phyloP scores from a whole-genome alignment of 2,113 vertebrate genomes.

The Coptodon rendalli region DNA sequence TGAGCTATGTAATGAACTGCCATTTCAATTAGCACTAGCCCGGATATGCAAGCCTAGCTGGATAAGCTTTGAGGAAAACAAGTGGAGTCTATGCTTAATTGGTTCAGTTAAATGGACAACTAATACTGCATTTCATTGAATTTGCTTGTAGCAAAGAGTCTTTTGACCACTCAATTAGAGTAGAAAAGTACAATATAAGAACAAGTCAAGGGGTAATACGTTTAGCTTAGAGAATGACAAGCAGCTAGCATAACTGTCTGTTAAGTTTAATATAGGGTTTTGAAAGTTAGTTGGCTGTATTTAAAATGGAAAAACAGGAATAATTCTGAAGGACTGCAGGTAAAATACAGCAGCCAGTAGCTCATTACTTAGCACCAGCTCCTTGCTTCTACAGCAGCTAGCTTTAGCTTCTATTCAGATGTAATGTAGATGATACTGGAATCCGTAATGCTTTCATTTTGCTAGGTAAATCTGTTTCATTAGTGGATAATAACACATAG shows the following conservation, averaged over 20 bases:
- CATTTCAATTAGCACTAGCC: not conserved
- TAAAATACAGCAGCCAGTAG: not conserved
- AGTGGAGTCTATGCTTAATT: not conserved
- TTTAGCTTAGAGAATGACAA: not conserved
- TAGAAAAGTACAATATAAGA: not conserved
- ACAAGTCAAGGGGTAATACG: not conserved
- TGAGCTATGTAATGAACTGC: not conserved
- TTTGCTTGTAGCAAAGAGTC: not conserved
- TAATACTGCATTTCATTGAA: not conserved
- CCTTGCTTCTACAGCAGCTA: not conserved
- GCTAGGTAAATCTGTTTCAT: not conserved
- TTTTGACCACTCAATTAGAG: not conserved
- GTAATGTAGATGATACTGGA: not conserved
- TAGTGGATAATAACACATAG: not conserved
- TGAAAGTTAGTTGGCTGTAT: not conserved
- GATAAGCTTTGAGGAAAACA: not conserved
- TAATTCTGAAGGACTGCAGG: not conserved
- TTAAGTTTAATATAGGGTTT: not conserved
- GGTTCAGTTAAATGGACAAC: not conserved
- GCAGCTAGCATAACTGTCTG: not conserved
- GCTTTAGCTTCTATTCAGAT: not conserved
- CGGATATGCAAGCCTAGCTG: not conserved
- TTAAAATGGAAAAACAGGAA: not conserved
- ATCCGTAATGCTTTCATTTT: fast-evolving
- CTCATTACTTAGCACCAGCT: not conserved